Percentiles rank a stretch among this genome's conserved stretches.
These are phyloP conservation scores for zebrafish (Danio rerio) DNA, from an alignment of 2,113 vertebrate genomes.

Conservation along the genomic window DNA sequence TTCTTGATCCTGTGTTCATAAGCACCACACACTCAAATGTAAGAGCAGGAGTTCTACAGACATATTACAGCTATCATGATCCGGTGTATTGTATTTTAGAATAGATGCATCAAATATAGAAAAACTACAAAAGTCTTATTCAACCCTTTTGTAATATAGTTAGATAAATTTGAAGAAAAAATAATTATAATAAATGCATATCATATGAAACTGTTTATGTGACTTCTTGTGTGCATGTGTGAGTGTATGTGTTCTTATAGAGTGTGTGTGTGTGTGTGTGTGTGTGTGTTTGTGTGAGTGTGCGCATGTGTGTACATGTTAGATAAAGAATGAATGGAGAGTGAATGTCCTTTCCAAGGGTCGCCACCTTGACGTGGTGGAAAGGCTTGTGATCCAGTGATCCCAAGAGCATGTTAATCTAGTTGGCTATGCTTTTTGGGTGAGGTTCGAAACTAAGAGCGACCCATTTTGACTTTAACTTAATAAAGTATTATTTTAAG, in stretches of 20 bases:
- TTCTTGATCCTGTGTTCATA: not conserved
- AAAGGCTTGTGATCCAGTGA: not conserved
- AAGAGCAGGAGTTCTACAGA: not conserved
- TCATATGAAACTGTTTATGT: not conserved
- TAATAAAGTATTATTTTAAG: not conserved
- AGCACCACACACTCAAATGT: not conserved
- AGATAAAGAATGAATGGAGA: not conserved
- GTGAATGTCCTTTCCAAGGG: not conserved
- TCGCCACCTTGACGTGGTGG: too few species aligned
- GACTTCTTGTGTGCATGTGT: not conserved
- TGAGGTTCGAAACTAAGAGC: too few species aligned
- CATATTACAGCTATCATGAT: conserved; percentile 6
- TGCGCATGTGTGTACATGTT: not conserved
- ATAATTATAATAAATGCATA: not conserved
- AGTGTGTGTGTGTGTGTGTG: too few species aligned
- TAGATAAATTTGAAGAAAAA: not conserved
- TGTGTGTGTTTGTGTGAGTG: not conserved
- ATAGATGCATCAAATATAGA: not conserved
- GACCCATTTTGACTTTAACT: not conserved
- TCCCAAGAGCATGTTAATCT: not conserved
- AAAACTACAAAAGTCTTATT: not conserved
- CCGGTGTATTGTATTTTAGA: not conserved
- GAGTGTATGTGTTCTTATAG: not conserved
- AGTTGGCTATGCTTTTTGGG: too few species aligned
- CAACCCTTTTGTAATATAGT: not conserved